Conservation (phyloP, 2,797 vertebrate genomes). For the Sylvilagus floridanus region DNA sequence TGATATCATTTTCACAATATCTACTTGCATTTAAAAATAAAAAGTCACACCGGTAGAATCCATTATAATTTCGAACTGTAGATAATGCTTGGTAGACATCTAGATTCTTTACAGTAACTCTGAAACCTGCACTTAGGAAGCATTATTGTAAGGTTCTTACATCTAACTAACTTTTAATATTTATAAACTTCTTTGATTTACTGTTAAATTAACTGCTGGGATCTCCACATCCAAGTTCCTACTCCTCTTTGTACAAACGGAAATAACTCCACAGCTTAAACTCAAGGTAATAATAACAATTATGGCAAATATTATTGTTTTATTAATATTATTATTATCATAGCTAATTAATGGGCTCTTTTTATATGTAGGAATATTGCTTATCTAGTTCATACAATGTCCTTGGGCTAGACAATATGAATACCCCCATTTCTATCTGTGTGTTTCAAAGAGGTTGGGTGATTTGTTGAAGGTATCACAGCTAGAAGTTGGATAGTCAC, state of each 20-base stretch:
- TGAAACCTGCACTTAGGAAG: not conserved
- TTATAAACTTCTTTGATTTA: not conserved
- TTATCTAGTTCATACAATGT: not conserved
- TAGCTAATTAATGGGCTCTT: not conserved
- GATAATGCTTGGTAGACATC: not conserved
- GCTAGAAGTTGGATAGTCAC: no score
- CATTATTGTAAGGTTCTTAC: not conserved
- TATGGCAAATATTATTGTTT: not conserved
- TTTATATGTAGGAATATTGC: not conserved
- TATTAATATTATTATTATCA: not conserved
- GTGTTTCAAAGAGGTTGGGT: not conserved
- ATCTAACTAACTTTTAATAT: not conserved
- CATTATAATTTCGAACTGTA: not conserved
- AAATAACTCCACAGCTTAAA: not conserved
- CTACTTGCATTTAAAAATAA: not conserved
- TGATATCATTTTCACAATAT: not conserved
- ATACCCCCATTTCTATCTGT: no score
- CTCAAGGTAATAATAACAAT: not conserved
- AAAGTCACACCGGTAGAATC: rapidly evolving
- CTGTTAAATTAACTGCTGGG: not conserved
- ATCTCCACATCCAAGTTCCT: not conserved
- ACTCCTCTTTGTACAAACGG: not conserved
- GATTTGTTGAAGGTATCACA: not conserved
- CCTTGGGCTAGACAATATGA: not conserved
- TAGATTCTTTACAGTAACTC: not conserved